Evolutionary conservation across 1,140 invertebrate genomes (phyloP).

Genomic region (Anoplolepis gracilipes): DNA sequence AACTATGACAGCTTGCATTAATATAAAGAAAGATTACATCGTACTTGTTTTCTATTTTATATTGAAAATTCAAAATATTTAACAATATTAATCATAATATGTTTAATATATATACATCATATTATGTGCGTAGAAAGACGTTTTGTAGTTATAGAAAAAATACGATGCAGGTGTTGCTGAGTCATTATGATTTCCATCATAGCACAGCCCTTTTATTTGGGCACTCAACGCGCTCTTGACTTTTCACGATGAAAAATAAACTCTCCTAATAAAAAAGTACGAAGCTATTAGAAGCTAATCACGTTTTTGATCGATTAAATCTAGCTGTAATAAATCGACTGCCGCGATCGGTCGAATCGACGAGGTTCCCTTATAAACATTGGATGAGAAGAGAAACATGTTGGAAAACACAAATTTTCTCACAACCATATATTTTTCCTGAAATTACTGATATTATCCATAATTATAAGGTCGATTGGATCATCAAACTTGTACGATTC

Average conservation of each 20-base stretch:
- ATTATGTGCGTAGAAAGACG: no score
- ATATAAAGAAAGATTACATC: not conserved
- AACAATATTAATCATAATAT: not conserved
- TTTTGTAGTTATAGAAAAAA: constrained; percentile 55
- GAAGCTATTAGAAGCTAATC: constrained; percentile 34
- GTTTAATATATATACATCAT: not conserved
- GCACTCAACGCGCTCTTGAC: not conserved
- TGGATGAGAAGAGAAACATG: no score
- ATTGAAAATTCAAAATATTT: not conserved
- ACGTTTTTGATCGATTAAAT: constrained; percentile 47
- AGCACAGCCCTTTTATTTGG: not conserved
- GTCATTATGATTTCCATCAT: constrained; percentile 55
- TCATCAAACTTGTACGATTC: constrained; percentile 21
- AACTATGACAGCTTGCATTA: not conserved
- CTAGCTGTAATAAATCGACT: not conserved
- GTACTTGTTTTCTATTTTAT: not conserved
- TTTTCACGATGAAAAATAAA: constrained; percentile 14
- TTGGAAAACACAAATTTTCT: constrained; percentile 26
- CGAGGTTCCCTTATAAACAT: not conserved
- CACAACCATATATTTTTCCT: constrained; percentile 9
- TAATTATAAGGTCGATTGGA: constrained; percentile 45
- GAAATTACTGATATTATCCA: constrained; percentile 16
- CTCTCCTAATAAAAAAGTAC: constrained; percentile 7
- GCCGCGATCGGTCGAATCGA: not conserved
- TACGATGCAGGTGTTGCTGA: constrained; percentile 52